Evolutionary conservation across 2,888 invertebrate genomes (phyloP).

Genomic region (Melitaea athalia): DNA sequence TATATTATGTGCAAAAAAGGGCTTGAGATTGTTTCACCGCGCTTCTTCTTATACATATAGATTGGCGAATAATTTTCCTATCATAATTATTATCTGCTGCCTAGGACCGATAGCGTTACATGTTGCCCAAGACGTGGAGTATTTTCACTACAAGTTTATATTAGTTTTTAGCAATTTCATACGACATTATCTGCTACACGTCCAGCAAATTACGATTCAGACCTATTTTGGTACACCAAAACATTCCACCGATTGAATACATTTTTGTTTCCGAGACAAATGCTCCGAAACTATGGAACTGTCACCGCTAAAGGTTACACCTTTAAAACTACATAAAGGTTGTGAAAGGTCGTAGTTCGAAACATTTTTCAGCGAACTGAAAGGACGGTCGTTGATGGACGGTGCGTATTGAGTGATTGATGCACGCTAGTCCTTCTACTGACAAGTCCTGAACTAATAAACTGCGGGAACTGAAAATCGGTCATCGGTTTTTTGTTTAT

Average conservation of each 20-base stretch:
- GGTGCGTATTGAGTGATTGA: slow-evolving; percentile 1
- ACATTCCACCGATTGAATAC: background rate
- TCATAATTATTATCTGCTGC: too few relatives aligned
- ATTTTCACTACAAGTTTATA: too few relatives aligned
- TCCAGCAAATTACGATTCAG: too few relatives aligned
- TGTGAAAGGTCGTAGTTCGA: slow-evolving; percentile 1
- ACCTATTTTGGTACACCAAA: background rate
- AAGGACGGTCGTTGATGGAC: slow-evolving; percentile 9
- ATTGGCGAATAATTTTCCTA: too few relatives aligned
- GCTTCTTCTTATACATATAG: too few relatives aligned
- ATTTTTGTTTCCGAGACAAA: slow-evolving; percentile 5
- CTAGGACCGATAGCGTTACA: too few relatives aligned
- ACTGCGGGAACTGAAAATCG: background rate
- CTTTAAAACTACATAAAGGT: slow-evolving; percentile 10
- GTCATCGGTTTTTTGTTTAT: background rate
- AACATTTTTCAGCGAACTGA: slow-evolving; percentile 9
- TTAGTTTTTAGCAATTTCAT: too few relatives aligned
- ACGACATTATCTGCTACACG: too few relatives aligned
- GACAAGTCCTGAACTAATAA: slow-evolving; percentile 13
- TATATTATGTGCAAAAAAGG: too few relatives aligned
- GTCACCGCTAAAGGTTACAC: slow-evolving; percentile 11
- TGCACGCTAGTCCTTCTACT: slow-evolving; percentile 1
- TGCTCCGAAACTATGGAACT: background rate
- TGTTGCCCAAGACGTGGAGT: too few relatives aligned
- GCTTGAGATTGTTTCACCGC: too few relatives aligned